These are phyloP conservation scores for Ictalurus furcatus DNA, from an alignment of 2,113 vertebrate genomes.

Conservation along the genomic window DNA sequence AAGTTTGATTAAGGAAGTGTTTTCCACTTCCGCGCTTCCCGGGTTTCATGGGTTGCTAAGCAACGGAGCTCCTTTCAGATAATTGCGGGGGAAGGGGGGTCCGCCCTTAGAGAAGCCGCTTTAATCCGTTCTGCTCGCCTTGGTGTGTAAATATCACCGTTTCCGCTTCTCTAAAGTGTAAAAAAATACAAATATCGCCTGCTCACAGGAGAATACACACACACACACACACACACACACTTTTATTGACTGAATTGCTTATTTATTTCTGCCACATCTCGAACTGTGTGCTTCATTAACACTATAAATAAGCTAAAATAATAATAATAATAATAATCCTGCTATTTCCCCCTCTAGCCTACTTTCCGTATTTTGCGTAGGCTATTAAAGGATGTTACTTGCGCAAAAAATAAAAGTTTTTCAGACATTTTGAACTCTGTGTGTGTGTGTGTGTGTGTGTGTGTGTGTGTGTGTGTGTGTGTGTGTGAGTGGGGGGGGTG, in stretches of 20 bases:
- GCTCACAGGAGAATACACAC: not conserved
- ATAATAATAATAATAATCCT: constrained; percentile 40
- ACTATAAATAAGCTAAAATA: constrained; percentile 35
- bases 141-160: constrained; percentile 43
- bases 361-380: constrained; percentile 38
- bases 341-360: constrained; percentile 42
- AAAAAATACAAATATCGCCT: constrained; percentile 42
- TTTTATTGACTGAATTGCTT: constrained; percentile 2
- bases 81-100: not conserved
- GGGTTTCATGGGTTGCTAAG: not conserved
- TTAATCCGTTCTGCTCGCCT: constrained; percentile 8
- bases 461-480: not conserved
- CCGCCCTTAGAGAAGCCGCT: constrained; percentile 43
- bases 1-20: not conserved
- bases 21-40: not conserved
- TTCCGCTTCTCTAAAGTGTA: constrained; percentile 38
- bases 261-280: constrained; percentile 23
- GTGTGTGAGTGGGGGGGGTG: not conserved
- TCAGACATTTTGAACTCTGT: constrained; percentile 46
- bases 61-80: not conserved
- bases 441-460: not conserved
- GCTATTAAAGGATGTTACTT: constrained; percentile 39
- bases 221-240: not conserved
- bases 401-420: constrained; percentile 48
- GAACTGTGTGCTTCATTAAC: constrained; percentile 43